phyloP scores from a whole-genome alignment of 2,888 invertebrate species.

The Brachylomia viminalis region DNA sequence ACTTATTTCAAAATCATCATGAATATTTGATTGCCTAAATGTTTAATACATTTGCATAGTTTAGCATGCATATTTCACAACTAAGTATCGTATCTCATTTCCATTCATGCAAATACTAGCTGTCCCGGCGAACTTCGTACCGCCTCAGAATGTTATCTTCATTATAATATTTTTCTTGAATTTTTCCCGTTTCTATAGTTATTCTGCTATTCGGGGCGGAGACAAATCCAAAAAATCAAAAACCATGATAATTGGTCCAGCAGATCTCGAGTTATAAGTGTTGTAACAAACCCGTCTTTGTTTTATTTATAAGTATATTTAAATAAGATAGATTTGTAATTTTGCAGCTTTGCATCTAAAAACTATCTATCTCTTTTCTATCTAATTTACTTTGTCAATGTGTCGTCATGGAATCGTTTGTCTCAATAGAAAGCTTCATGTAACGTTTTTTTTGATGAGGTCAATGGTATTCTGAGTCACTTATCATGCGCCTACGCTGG shows the following conservation, averaged over 20 bases:
- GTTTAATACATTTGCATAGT: slow-evolving; percentile 44
- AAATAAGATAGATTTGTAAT: no score
- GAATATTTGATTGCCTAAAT: slow-evolving; percentile 39
- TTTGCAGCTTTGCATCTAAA: slow-evolving; percentile 48
- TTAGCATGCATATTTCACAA: slow-evolving; percentile 48
- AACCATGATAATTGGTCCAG: no score
- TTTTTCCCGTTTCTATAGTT: no score
- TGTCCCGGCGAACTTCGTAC: no score
- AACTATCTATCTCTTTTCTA: slow-evolving; percentile 49
- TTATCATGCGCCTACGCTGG: slow-evolving; percentile 59
- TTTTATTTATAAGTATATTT: no score
- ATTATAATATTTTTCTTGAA: no score
- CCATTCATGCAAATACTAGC: slow-evolving; percentile 28
- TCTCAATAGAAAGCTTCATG: slow-evolving; percentile 59
- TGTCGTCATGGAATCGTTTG: slow-evolving; percentile 42
- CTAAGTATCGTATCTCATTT: slow-evolving; percentile 37
- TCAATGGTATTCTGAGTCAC: slow-evolving; percentile 66
- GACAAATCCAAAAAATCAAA: no score
- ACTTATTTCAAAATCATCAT: slow-evolving; percentile 36
- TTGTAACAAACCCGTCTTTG: no score
- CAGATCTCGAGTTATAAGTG: no score
- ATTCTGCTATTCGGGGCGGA: no score
- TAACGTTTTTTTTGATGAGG: slow-evolving; percentile 60
- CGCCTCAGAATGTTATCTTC: no score
- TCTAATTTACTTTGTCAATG: slow-evolving; percentile 52